A percentile compares a stretch with the other conserved stretches of the same genome.
Conservation (phyloP, 2,797 vertebrate species). For the Naso thynnoides region DNA sequence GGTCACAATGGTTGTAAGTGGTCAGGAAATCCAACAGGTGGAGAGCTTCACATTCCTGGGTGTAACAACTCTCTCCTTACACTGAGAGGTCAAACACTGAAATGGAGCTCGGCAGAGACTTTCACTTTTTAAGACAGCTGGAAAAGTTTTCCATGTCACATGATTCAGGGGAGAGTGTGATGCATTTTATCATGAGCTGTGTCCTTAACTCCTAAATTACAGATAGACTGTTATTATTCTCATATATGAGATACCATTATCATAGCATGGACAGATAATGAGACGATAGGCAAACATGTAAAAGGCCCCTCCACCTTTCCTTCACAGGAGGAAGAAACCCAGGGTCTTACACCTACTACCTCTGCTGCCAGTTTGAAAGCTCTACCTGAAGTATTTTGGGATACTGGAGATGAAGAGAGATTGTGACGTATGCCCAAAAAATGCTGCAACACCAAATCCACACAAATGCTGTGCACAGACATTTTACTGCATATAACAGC, state of each 20-base stretch:
- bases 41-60: not conserved
- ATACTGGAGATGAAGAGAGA: not conserved
- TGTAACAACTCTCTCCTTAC: not conserved
- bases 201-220: not conserved
- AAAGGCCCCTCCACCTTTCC: not conserved
- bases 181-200: not conserved
- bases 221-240: not conserved
- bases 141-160: not conserved
- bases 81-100: not conserved
- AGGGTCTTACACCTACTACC: not conserved
- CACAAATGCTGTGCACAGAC: not conserved
- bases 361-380: not conserved
- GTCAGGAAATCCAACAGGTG: constrained; percentile 12
- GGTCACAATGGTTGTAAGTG: not conserved
- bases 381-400: not conserved
- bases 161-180: not conserved
- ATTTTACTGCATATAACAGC: not conserved
- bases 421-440: not conserved
- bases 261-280: too few species aligned
- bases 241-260: not conserved
- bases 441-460: not conserved
- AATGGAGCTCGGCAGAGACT: not conserved
- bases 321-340: not conserved
- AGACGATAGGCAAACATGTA: too few species aligned
- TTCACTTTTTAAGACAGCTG: not conserved